These are phyloP conservation scores for Mus pahari DNA, from an alignment of 2,113 vertebrate genomes.

Conservation along the genomic window DNA sequence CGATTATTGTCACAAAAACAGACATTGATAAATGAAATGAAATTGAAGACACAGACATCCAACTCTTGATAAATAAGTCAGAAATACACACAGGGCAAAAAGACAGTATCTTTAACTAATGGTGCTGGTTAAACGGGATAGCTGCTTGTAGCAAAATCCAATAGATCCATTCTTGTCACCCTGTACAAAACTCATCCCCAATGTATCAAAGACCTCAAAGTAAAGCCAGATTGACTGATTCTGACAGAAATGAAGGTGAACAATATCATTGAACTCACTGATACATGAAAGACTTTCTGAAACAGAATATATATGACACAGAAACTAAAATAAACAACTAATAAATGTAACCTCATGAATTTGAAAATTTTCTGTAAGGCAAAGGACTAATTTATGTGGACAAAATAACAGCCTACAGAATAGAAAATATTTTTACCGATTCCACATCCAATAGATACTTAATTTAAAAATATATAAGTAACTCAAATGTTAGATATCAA, in stretches of 20 bases:
- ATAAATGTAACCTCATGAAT: neutral
- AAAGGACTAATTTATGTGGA: no score
- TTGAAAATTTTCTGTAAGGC: neutral
- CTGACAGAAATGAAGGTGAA: neutral
- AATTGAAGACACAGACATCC: neutral
- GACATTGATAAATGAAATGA: neutral
- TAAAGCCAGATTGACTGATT: neutral
- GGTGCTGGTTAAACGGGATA: neutral
- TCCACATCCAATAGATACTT: neutral
- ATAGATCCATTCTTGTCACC: neutral
- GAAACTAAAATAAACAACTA: neutral
- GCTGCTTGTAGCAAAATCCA: neutral
- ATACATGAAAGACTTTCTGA: neutral
- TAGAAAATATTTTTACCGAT: neutral
- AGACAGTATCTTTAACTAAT: neutral
- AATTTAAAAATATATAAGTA: neutral
- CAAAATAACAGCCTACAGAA: neutral
- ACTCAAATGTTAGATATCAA: neutral
- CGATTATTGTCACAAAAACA: neutral
- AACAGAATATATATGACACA: neutral
- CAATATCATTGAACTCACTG: neutral
- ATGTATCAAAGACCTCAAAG: neutral
- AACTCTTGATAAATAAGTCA: neutral
- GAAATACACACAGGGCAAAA: neutral
- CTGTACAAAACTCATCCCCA: neutral